These are phyloP conservation scores for Liopterus haemorrhoidalis DNA, from an alignment of 2,888 invertebrate genomes.

Conservation along the genomic window DNA sequence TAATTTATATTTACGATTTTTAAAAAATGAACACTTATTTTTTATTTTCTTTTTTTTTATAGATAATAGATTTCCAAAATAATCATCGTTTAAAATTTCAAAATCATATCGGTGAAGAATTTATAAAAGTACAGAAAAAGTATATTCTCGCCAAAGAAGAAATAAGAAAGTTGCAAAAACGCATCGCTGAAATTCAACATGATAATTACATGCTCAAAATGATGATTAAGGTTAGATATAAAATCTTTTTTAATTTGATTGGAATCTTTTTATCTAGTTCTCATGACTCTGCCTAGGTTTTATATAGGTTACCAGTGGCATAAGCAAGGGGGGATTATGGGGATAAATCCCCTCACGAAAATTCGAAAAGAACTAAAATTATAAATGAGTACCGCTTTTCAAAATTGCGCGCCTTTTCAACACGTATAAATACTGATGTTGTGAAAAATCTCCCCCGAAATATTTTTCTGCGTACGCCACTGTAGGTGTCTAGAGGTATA, in stretches of 20 bases:
- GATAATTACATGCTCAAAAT: slow-evolving; percentile 29
- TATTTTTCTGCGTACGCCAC: too few relatives aligned
- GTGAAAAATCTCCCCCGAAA: too few relatives aligned
- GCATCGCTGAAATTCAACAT: slow-evolving; percentile 27
- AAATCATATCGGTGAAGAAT: neutral
- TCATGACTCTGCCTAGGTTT: slow-evolving; percentile 22
- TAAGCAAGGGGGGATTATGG: too few relatives aligned
- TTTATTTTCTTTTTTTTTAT: slow-evolving; percentile 15
- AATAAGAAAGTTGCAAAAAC: slow-evolving; percentile 32
- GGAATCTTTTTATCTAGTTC: slow-evolving; percentile 16
- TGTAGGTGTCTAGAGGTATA: too few relatives aligned
- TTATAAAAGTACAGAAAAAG: slow-evolving; percentile 34
- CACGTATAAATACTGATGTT: too few relatives aligned
- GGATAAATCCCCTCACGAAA: too few relatives aligned
- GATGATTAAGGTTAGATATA: slow-evolving; percentile 30
- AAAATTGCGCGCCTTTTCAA: too few relatives aligned
- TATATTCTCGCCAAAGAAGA: slow-evolving; percentile 39
- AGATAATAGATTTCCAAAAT: slow-evolving; percentile 36
- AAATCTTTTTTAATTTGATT: slow-evolving; percentile 1
- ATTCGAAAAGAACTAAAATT: too few relatives aligned
- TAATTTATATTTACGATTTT: slow-evolving; percentile 20
- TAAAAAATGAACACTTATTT: slow-evolving; percentile 5
- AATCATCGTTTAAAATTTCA: slow-evolving; percentile 32
- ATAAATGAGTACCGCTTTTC: too few relatives aligned
- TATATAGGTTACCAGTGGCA: slow-evolving; percentile 29